Evolutionary conservation across 2,113 vertebrate genomes (phyloP).

Genomic region (Muntiacus reevesi): DNA sequence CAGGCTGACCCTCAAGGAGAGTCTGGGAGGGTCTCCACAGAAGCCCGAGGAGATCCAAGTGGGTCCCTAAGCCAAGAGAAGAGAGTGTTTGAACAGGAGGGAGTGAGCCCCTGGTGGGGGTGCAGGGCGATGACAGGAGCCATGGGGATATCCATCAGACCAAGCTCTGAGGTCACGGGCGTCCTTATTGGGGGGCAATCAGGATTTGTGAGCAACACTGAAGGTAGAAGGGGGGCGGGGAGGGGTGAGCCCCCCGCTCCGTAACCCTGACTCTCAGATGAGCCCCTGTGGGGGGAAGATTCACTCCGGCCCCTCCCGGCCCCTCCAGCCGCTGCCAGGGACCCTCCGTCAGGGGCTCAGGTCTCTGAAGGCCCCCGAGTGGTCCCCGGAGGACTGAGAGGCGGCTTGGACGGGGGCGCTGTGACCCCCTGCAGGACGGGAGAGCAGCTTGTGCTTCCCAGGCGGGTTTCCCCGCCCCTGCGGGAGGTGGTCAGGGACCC

Average conservation of each 20-base stretch:
- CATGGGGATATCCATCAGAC: fast-evolving
- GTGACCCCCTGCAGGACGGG: fast-evolving
- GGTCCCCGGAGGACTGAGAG: neutral
- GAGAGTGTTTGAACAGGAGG: neutral
- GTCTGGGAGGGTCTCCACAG: neutral
- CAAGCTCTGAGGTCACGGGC: fast-evolving
- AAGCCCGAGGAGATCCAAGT: neutral
- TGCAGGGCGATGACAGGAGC: too few relatives aligned
- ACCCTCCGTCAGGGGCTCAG: neutral
- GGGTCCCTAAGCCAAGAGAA: neutral
- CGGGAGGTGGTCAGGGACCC: neutral
- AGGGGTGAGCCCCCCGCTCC: fast-evolving
- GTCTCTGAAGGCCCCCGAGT: neutral
- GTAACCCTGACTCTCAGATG: fast-evolving
- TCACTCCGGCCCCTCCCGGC: fast-evolving
- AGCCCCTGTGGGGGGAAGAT: neutral
- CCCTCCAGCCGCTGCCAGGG: neutral
- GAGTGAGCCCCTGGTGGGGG: neutral
- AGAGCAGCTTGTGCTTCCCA: neutral
- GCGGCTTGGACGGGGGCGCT: fast-evolving
- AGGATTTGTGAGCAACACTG: neutral
- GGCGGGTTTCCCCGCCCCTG: fast-evolving
- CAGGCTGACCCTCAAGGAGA: neutral
- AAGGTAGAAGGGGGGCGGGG: neutral
- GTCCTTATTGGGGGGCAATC: neutral